Percentiles rank a stretch among this genome's conserved stretches.
These are phyloP conservation scores for Calameuta pallipes DNA, from an alignment of 2,888 invertebrate genomes.

Conservation along the genomic window DNA sequence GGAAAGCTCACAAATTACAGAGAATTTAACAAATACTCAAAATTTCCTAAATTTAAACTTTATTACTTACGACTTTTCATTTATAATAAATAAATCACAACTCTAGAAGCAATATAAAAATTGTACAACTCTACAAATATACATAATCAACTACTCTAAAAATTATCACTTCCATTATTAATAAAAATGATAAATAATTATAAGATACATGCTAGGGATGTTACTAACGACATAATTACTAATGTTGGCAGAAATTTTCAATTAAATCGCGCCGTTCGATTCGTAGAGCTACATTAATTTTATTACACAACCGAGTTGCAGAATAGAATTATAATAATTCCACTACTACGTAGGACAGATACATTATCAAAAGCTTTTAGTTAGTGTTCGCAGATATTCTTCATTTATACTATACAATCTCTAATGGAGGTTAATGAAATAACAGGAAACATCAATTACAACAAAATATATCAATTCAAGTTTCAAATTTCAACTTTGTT, in stretches of 20 bases:
- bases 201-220: neutral
- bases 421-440: neutral
- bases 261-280: neutral
- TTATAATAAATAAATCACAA: no score
- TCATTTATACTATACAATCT: no score
- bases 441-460: neutral
- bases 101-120: no score
- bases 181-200: neutral
- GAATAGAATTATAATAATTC: neutral
- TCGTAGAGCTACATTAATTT: neutral
- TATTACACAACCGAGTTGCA: neutral
- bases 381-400: no score
- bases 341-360: neutral
- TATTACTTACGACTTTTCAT: neutral
- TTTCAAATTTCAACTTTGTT: neutral
- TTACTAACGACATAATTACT: neutral
- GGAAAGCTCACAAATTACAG: neutral
- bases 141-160: no score
- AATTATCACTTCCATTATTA: neutral
- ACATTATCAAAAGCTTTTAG: neutral
- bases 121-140: no score
- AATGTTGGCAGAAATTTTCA: neutral
- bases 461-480: neutral
- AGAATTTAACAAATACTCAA: neutral
- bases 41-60: neutral